These are phyloP conservation scores for Leptosomus discolor DNA, from an alignment of 2,113 vertebrate species.

Conservation along the genomic window DNA sequence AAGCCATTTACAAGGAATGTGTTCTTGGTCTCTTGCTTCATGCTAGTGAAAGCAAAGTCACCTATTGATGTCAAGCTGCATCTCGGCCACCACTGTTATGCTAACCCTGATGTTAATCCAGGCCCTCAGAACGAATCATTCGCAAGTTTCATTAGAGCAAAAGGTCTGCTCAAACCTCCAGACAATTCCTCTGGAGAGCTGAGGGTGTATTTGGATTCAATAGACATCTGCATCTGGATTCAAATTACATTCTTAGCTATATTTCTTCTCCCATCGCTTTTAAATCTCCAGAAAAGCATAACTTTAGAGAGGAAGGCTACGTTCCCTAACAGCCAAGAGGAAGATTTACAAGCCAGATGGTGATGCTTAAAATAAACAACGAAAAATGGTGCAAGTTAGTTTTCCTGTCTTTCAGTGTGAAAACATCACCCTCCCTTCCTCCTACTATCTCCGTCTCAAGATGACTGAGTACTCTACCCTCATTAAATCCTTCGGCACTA, in stretches of 20 bases:
- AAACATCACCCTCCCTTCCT: not conserved
- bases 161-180: not conserved
- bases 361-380: not conserved
- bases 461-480: not conserved
- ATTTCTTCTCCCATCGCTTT: not conserved
- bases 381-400: not conserved
- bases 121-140: not conserved
- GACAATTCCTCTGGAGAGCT: not conserved
- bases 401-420: not conserved
- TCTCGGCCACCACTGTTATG: not conserved
- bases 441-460: not conserved
- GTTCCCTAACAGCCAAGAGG: not conserved
- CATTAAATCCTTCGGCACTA: not conserved
- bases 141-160: not conserved
- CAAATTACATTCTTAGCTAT: not conserved
- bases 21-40: not conserved
- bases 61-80: not conserved
- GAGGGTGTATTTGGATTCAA: not conserved
- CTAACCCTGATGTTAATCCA: not conserved
- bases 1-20: not conserved
- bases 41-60: not conserved
- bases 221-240: not conserved
- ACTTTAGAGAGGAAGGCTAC: not conserved
- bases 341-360: conserved; percentile 51
- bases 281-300: not conserved